Conservation (phyloP, 1,140 invertebrate genomes). For the Apis florea region DNA sequence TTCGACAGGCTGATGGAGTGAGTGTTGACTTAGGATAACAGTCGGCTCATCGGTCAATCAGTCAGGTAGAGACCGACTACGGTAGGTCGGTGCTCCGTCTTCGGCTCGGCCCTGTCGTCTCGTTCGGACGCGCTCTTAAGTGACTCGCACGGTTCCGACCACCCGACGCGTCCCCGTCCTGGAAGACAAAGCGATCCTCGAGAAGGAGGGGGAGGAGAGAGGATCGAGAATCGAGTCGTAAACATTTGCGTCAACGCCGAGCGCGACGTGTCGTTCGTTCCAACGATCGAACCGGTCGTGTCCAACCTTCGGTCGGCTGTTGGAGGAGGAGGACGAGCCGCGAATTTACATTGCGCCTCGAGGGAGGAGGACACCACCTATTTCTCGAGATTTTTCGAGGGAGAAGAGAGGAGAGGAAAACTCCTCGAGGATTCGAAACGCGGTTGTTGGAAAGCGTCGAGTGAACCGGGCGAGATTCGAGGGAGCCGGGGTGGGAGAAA, state of each 20-base stretch:
- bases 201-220: neutral
- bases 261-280: slow-evolving; percentile 1
- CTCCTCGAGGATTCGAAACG: neutral
- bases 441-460: neutral
- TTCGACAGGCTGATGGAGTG: slow-evolving; percentile 77
- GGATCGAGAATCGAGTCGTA: slow-evolving; percentile 14
- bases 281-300: neutral
- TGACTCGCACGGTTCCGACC: slow-evolving; percentile 75
- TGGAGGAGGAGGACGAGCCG: neutral
- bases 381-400: too few relatives aligned
- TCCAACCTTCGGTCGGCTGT: too few relatives aligned
- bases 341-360: too few relatives aligned
- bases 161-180: slow-evolving; percentile 66
- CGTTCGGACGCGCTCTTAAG: slow-evolving; percentile 70
- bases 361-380: too few relatives aligned
- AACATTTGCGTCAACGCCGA: slow-evolving; percentile 38
- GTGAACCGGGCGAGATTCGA: slow-evolving; percentile 39
- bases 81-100: slow-evolving; percentile 74
- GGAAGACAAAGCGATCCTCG: slow-evolving; percentile 39
- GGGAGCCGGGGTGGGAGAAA: slow-evolving; percentile 51
- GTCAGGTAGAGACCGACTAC: slow-evolving; percentile 75
- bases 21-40: slow-evolving; percentile 81
- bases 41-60: slow-evolving; percentile 80
- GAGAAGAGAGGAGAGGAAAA: neutral
- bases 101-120: slow-evolving; percentile 68